Base-by-base conservation (phyloP, 2,113 vertebrate genomes). In the Leptosomus discolor region DNA sequence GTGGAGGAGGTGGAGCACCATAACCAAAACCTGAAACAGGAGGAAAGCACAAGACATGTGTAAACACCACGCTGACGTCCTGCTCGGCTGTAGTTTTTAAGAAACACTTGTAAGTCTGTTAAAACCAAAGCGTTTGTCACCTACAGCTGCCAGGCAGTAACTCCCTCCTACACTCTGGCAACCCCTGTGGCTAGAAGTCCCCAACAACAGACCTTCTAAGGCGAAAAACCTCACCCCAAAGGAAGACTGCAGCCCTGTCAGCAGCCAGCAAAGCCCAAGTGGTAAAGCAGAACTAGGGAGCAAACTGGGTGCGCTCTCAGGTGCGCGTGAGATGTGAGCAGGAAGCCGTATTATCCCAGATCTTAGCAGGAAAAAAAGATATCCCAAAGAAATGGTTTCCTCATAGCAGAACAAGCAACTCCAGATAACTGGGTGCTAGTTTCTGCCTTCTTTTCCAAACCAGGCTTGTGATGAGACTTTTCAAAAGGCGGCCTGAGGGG, bases 1-100 rank as follows among this genome's bases (percentile, higher is more conserved):
- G 99, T 30, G 98, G 98, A 90, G 98, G 98, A 85, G 99, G 99
- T 20, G 99, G 99, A 95, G 99, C 99, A 95, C 99, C 99, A 5
- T 99, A 99, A 98, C 98, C 99, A 97, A 99, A 99, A 97, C 99
- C 99, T 99, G 98, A 2, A 83, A 89, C 63, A 76, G 4, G 4
- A 90, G 27, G 45, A 27, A 36, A 76, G 91, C 5, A 90, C 12
- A 85, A 30, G 5, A 22, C 12, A 8, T 3, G 48, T 37, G 34
- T 3, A 3, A 65, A 29, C 51, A 45, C 15, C 46, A 36, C 36
- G 41, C 23, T 4, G 12, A 21, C 0, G 0, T 36, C 73, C 15
- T 46, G 36, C 29, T 15, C 27, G 43, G 32, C 23, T 75, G 69
- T 4, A n/a, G 12, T 11, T 3, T 18, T 46, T 16, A 1, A 1